Base-by-base conservation (phyloP, 2,888 invertebrate genomes). In the Agapostemon virescens region DNA sequence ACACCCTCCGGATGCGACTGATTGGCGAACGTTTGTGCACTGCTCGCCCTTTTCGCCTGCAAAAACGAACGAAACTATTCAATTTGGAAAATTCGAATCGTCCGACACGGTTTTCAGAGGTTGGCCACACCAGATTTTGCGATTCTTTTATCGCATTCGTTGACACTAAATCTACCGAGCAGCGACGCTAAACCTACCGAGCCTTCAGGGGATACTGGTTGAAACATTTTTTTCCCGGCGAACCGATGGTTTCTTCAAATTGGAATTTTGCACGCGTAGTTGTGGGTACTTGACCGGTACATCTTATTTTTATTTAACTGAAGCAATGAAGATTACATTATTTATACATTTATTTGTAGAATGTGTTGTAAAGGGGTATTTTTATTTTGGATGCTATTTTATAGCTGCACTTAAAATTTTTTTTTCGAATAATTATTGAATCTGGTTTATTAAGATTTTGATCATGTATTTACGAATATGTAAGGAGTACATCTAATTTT, bases 91-190 rank as follows among this genome's bases (percentile, higher is more conserved):
- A 49, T 9, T 49, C 49, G 49, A 49, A 55, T 55, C 26, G 23
- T 26, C 15, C 55, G 15, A 55, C 55, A 26, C 55, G 61, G 63
- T 73, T 79, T 79, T 79, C 61, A 33, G 33, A 63, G 36, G 1
- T 13, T 55, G 15, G 15, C 52, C 13, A 23, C 1, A 26, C 26
- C 26, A 15, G 26, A 55, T 52, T n/a, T 13, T 4, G 5, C 23
- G 52, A 23, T 52, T 52, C 52, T 23, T 45, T 45, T 9, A n/a
- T 45, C n/a, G 45, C 45, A 9, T 20, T n/a, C 20, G 9, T n/a
- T 2, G 20, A 45, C 45, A 9, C 20, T 45, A 6, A 42, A 42
- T 42, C 42, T 42, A 5, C 5, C 42, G 42, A 42, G 40, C 40
- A 40, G 7, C 15, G 40, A 40, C 40, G 1, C 40, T 15, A 20